Conservation (phyloP, 2,888 invertebrate genomes). For the Amiota minor region DNA sequence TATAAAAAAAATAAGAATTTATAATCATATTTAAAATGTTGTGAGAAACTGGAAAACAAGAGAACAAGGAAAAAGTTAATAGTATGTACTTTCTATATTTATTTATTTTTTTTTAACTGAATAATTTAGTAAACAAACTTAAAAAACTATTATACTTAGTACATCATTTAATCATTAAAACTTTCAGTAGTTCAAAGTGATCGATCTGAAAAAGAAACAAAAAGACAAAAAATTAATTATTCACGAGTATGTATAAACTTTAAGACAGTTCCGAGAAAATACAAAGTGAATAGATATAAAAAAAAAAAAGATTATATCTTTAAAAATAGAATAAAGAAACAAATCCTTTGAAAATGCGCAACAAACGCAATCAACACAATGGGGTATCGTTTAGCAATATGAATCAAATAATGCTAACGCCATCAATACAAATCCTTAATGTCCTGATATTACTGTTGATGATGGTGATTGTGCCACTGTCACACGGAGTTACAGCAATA, state of each 20-base stretch:
- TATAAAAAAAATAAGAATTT: too few species aligned
- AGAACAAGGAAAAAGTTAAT: too few species aligned
- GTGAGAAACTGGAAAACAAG: too few species aligned
- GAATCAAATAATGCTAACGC: conserved; percentile 20
- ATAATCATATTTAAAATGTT: too few species aligned
- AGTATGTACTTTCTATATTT: too few species aligned
- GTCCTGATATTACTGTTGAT: neutral
- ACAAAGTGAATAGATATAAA: conserved; percentile 16
- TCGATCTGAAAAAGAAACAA: too few species aligned
- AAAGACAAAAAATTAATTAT: too few species aligned
- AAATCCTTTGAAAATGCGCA: neutral
- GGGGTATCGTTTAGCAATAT: neutral
- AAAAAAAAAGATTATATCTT: conserved; percentile 6
- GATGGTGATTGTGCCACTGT: neutral
- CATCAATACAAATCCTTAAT: conserved; percentile 24
- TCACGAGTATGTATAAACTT: neutral
- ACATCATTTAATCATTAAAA: too few species aligned
- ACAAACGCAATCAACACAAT: conserved; percentile 17
- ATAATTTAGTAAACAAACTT: too few species aligned
- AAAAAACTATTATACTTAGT: too few species aligned
- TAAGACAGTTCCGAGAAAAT: conserved; percentile 7
- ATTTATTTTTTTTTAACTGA: too few species aligned
- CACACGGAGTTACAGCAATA: neutral
- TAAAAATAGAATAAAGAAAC: conserved; percentile 3
- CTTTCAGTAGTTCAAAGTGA: too few species aligned